Conservation (phyloP, 1,140 invertebrate species). For the Batillaria attramentaria region DNA sequence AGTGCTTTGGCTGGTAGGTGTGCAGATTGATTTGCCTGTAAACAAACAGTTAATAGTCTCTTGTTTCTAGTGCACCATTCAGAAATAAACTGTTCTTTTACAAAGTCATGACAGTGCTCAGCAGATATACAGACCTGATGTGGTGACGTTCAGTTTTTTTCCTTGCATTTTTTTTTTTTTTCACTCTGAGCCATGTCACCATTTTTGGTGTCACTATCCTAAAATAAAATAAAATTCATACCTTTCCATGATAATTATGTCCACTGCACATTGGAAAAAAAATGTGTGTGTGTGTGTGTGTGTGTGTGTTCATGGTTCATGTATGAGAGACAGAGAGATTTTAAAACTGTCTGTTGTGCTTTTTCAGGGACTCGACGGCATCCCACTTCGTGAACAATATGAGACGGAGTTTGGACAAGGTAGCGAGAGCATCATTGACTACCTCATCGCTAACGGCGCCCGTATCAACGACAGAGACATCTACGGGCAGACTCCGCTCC, state of each 20-base stretch:
- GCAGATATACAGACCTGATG: no score
- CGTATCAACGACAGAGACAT: slow-evolving; percentile 70
- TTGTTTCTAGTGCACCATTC: no score
- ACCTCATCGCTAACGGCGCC: slow-evolving; percentile 70
- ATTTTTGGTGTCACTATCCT: not conserved
- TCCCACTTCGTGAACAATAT: slow-evolving; percentile 11
- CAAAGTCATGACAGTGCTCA: no score
- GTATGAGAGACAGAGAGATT: not conserved
- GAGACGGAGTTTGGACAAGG: slow-evolving; percentile 17
- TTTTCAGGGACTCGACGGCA: slow-evolving; percentile 29
- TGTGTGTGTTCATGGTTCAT: not conserved
- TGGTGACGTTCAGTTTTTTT: not conserved
- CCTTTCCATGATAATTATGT: not conserved
- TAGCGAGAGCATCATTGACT: slow-evolving; percentile 62
- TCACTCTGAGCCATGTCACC: not conserved
- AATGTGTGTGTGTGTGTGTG: not conserved
- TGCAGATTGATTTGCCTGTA: no score
- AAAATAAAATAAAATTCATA: no score
- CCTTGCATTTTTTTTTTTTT: not conserved
- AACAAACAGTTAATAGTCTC: no score
- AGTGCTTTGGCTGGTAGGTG: no score
- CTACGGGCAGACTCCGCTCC: slow-evolving; percentile 72
- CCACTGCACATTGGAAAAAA: not conserved
- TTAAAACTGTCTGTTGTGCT: not conserved
- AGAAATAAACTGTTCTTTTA: no score